phyloP scores from a whole-genome alignment of 2,888 invertebrate species.

The Chromoteleia sp. region DNA sequence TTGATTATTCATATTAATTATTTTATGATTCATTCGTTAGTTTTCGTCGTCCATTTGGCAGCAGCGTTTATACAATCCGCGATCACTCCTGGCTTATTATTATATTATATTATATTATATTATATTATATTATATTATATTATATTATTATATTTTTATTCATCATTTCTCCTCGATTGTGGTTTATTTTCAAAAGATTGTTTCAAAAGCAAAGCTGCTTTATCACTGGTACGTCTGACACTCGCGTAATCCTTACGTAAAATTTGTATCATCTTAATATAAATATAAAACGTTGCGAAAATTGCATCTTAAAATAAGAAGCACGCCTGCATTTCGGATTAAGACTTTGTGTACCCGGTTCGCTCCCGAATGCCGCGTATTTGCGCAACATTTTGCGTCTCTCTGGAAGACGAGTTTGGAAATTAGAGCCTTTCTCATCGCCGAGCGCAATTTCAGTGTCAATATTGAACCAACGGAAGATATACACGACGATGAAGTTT shows the following conservation, averaged over 20 bases:
- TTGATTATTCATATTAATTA: too few relatives aligned
- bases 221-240: not conserved
- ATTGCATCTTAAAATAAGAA: constrained; percentile 37
- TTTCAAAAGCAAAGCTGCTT: too few relatives aligned
- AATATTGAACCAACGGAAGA: constrained; percentile 78
- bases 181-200: too few relatives aligned
- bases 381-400: constrained; percentile 80
- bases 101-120: too few relatives aligned
- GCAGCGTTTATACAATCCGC: too few relatives aligned
- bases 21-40: too few relatives aligned
- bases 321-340: constrained; percentile 16
- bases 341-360: constrained; percentile 31
- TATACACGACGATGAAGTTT: constrained; percentile 78
- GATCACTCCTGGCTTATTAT: too few relatives aligned
- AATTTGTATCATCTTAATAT: not conserved
- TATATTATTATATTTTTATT: too few relatives aligned
- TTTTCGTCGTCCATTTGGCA: too few relatives aligned
- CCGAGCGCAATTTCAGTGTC: constrained; percentile 77
- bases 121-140: too few relatives aligned
- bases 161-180: too few relatives aligned
- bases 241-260: not conserved
- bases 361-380: constrained; percentile 69
- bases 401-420: constrained; percentile 77
- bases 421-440: constrained; percentile 80
- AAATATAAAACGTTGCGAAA: constrained; percentile 4